Percentiles rank a stretch among this genome's conserved stretches.
Conservation (phyloP, 2,113 vertebrate species). For the Thunnus thynnus region DNA sequence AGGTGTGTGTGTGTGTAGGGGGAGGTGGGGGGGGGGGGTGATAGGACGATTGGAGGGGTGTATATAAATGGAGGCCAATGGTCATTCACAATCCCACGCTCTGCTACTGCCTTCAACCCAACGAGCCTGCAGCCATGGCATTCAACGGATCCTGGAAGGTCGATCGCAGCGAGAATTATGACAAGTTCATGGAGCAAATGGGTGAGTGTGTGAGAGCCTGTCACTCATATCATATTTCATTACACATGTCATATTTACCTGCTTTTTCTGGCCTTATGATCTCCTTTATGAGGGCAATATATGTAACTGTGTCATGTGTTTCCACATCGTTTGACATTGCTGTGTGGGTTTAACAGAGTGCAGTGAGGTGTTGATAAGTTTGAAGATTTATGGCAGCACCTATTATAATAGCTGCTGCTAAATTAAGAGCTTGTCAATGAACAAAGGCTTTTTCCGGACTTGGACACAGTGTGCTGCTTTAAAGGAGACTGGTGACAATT, state of each 20-base stretch:
- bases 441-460: not conserved
- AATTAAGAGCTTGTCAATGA: constrained; percentile 18
- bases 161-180: constrained; percentile 90
- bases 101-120: constrained; percentile 16
- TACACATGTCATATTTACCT: not conserved
- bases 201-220: constrained; percentile 84
- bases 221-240: not conserved
- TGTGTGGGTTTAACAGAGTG: not conserved
- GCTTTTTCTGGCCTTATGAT: not conserved
- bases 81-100: constrained; percentile 56
- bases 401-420: constrained; percentile 35
- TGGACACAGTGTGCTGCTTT: not conserved
- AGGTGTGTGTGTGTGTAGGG: not conserved
- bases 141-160: constrained; percentile 91
- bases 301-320: constrained; percentile 12
- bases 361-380: constrained; percentile 1
- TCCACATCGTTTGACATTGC: constrained; percentile 8
- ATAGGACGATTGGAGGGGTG: constrained; percentile 12
- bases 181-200: constrained; percentile 93
- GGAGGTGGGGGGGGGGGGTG: not conserved
- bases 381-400: not conserved
- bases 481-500: not conserved
- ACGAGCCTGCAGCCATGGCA: constrained; percentile 83
- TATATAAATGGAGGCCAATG: constrained; percentile 62
- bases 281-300: not conserved